Conservation (phyloP, 1,140 invertebrate genomes). For the Muscidifurax raptorellus region DNA sequence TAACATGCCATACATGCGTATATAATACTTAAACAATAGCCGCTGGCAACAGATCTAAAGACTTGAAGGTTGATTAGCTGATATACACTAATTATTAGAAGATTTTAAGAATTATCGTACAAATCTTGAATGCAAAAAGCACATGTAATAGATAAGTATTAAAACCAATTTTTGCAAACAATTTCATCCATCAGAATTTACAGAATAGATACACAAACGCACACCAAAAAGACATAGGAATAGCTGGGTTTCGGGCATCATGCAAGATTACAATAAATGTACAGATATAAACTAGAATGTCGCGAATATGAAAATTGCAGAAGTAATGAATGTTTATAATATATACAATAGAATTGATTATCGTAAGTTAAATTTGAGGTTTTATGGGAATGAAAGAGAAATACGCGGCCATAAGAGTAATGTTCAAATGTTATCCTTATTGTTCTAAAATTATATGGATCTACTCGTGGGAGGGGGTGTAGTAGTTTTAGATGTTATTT, state of each 20-base stretch:
- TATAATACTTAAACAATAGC: neutral
- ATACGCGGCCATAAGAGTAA: no score
- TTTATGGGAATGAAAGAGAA: neutral
- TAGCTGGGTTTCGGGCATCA: constrained; percentile 53
- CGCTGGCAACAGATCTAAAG: no score
- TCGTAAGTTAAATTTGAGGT: neutral
- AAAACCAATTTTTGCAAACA: neutral
- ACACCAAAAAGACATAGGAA: constrained; percentile 33
- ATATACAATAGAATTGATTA: neutral
- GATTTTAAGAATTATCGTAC: no score
- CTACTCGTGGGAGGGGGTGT: constrained; percentile 66
- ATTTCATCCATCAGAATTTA: neutral
- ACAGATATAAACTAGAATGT: neutral
- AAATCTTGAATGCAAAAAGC: no score
- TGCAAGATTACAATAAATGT: constrained; percentile 54
- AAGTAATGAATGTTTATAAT: neutral
- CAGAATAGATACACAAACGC: neutral
- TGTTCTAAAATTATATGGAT: constrained; percentile 55
- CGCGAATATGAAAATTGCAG: neutral
- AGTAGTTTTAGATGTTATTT: constrained; percentile 34
- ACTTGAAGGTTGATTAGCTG: no score
- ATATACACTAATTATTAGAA: no score
- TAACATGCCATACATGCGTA: neutral
- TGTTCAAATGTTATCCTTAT: no score
- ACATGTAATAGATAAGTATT: neutral